Conservation (phyloP, 1,140 invertebrate species). For the Rhynchophorus ferrugineus region DNA sequence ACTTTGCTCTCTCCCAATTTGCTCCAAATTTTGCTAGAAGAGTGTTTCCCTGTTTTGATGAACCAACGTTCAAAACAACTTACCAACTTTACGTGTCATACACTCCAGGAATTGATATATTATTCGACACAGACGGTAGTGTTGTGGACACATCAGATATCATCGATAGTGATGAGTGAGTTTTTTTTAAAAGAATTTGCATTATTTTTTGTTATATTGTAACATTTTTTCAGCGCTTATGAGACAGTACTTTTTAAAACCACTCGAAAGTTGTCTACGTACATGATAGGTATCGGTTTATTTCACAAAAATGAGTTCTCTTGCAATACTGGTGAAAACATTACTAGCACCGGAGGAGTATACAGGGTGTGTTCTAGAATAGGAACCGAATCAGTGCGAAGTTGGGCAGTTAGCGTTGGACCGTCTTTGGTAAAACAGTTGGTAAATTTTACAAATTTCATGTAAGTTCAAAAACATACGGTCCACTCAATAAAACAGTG, state of each 20-base stretch:
- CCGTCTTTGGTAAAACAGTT: not conserved
- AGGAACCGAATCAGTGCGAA: slow-evolving; percentile 1
- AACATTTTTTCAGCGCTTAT: not conserved
- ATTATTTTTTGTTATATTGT: not conserved
- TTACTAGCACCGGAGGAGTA: slow-evolving; percentile 34
- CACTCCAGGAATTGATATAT: slow-evolving; percentile 44
- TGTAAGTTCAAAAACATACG: not conserved
- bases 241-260: slow-evolving; percentile 50
- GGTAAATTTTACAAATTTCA: not conserved
- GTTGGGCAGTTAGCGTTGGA: not conserved
- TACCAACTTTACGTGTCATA: slow-evolving; percentile 61
- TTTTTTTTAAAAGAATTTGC: not conserved
- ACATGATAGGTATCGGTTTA: slow-evolving; percentile 63
- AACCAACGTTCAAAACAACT: slow-evolving; percentile 69
- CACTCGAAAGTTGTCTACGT: slow-evolving; percentile 59
- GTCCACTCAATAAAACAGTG: no score
- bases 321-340: slow-evolving; percentile 12
- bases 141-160: not conserved
- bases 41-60: slow-evolving; percentile 85
- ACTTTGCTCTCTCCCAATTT: slow-evolving; percentile 68
- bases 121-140: slow-evolving; percentile 43
- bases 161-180: not conserved
- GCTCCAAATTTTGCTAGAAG: slow-evolving; percentile 69
- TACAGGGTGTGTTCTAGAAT: slow-evolving; percentile 47
- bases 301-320: slow-evolving; percentile 5